Base-by-base conservation (phyloP, 2,888 invertebrate species). In the Arge pagana region DNA sequence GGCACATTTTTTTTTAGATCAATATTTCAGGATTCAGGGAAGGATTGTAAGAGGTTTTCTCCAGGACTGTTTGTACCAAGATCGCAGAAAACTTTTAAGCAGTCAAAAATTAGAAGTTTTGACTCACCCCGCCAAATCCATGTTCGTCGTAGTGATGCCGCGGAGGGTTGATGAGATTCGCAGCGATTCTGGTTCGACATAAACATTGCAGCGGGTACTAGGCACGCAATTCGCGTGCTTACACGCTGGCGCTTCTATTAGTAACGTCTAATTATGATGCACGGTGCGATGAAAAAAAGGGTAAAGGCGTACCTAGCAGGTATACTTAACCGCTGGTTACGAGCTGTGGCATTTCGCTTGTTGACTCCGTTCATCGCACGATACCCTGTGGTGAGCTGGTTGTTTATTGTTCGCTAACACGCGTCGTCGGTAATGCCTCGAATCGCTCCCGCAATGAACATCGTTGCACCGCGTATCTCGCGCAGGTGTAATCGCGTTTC, bases 181-280 rank as follows among this genome's bases (percentile, higher is more conserved):
- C 19, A 42, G 30, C 24, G 42, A 11, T 42, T 18, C 30, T 42
- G 18, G n/a, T n/a, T n/a, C n/a, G 42, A 13, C 42, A 18, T 18
- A 5, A 21, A 21, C 19, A 42, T 42, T 30, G 30, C 8, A 18
- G 30, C 19, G 19, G 8, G 30, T 30, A 42, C 5, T 18, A 42
- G 19, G 31, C 21, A 30, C 42, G 21, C 19, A 21, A 13, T 42
- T 23, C 30, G 8, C 10, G 7, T 30, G 42, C 31, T 42, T 19
- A 42, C 42, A 42, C 42, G 42, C 31, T 31, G 30, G 42, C 30
- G 16, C 42, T 31, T 31, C 42, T 42, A 42, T 42, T 30, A 30
- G 42, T 19, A 42, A 42, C 30, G 42, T 42, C 42, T 42, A 30
- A 42, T 42, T 42, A 42, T 42, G 30, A 42, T 15, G 30, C 30